These are phyloP conservation scores for Eilema sororculum DNA, from an alignment of 2,888 invertebrate species.

Conservation along the genomic window DNA sequence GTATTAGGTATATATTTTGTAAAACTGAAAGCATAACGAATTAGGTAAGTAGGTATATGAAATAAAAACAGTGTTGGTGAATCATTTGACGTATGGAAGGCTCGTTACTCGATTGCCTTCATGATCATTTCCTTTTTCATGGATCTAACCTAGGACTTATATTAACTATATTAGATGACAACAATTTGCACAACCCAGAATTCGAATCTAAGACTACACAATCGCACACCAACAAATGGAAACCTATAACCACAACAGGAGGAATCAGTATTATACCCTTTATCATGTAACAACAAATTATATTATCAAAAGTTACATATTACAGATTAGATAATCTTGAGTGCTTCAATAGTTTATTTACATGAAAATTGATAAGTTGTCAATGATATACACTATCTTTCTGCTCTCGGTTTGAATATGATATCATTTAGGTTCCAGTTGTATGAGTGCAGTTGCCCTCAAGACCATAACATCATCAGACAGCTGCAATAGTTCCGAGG, in stretches of 20 bases:
- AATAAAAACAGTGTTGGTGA: no score
- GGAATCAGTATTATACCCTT: not conserved
- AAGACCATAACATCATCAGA: no score
- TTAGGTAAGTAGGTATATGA: no score
- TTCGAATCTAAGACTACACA: not conserved
- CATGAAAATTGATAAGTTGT: slow-evolving; percentile 40
- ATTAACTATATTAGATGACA: no score
- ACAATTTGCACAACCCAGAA: not conserved
- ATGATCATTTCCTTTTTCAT: no score
- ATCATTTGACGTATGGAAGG: no score
- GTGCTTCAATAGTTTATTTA: slow-evolving; percentile 28
- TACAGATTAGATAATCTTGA: slow-evolving; percentile 37
- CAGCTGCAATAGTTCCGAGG: no score
- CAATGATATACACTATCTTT: slow-evolving; percentile 18
- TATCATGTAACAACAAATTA: slow-evolving; percentile 24
- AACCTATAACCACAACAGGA: not conserved
- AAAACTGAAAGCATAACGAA: no score
- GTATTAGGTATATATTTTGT: no score
- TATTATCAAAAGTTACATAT: slow-evolving; percentile 35
- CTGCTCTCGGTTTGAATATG: slow-evolving; percentile 19
- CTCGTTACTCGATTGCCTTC: no score
- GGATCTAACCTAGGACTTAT: no score
- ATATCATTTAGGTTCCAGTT: not conserved
- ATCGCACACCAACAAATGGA: not conserved
- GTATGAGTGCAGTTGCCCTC: not conserved